Conservation (phyloP, 1,140 invertebrate genomes). For the Drosophila ficusphila region DNA sequence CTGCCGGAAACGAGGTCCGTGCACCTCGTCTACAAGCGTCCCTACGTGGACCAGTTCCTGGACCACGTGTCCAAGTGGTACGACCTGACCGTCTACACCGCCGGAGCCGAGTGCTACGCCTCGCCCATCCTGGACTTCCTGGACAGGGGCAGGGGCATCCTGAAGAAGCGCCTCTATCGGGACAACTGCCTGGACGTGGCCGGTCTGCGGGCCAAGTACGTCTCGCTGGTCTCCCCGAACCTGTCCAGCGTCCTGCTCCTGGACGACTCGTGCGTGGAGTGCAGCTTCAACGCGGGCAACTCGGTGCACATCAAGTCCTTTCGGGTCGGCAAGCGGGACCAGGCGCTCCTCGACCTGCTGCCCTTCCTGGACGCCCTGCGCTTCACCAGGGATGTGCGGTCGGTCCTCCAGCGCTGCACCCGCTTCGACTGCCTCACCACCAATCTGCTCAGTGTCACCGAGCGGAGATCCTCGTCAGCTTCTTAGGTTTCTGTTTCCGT, state of each 20-base stretch:
- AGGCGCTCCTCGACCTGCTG: conserved; percentile 32
- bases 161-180: conserved; percentile 30
- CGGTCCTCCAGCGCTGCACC: conserved; percentile 22
- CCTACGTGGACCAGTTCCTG: conserved; percentile 53
- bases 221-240: conserved; percentile 12
- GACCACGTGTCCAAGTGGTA: conserved; percentile 59
- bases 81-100: conserved; percentile 42
- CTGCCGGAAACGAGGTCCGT: not conserved
- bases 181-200: conserved; percentile 33
- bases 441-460: not conserved
- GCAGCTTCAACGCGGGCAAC: conserved; percentile 49
- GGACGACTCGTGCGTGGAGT: conserved; percentile 37
- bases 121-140: conserved; percentile 35
- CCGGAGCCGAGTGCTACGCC: conserved; percentile 31
- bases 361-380: conserved; percentile 58
- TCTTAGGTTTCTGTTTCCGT: no score
- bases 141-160: conserved; percentile 34
- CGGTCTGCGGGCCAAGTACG: conserved; percentile 24
- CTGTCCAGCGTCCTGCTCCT: conserved; percentile 34
- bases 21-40: conserved; percentile 49
- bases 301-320: conserved; percentile 30
- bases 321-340: conserved; percentile 12
- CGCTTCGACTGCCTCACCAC: conserved; percentile 1
- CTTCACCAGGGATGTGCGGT: conserved; percentile 53
- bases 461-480: not conserved